These are phyloP conservation scores for Ailurus styani DNA, from an alignment of 2,113 vertebrate species.

Conservation along the genomic window DNA sequence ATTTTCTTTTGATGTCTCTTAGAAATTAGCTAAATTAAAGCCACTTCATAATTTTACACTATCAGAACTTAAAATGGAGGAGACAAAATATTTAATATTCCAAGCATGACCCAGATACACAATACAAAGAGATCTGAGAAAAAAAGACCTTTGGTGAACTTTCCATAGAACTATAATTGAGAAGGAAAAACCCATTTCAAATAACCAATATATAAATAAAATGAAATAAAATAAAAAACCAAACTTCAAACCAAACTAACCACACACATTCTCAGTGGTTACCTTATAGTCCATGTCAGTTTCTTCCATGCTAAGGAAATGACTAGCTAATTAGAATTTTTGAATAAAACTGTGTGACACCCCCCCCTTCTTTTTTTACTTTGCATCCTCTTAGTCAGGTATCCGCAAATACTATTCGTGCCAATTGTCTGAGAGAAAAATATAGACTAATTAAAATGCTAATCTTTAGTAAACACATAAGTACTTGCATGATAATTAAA, in stretches of 20 bases:
- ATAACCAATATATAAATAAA: conserved; percentile 27
- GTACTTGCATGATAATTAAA: conserved; percentile 71
- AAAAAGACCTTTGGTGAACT: conserved; percentile 40
- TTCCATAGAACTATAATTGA: not conserved
- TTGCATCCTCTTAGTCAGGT: conserved; percentile 47
- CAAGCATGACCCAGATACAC: not conserved
- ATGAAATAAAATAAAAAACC: not conserved
- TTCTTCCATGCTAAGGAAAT: conserved; percentile 49
- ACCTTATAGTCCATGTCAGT: conserved; percentile 5
- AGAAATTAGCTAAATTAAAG: conserved; percentile 56
- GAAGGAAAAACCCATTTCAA: conserved; percentile 2
- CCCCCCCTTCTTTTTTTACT: not conserved
- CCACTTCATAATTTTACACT: conserved; percentile 16
- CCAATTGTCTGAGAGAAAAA: conserved; percentile 56
- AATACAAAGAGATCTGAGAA: not conserved
- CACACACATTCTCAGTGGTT: conserved; percentile 24
- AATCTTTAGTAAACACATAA: conserved; percentile 69
- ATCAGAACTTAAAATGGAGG: conserved; percentile 46
- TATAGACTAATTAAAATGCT: conserved; percentile 67
- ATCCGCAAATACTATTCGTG: conserved; percentile 59
- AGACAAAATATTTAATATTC: conserved; percentile 48
- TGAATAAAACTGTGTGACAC: conserved; percentile 47
- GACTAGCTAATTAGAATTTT: conserved; percentile 43
- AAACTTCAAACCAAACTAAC: not conserved
- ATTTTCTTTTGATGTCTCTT: conserved; percentile 29